Evolutionary conservation across 2,113 vertebrate species (phyloP).

Genomic region (Macrotus californicus): DNA sequence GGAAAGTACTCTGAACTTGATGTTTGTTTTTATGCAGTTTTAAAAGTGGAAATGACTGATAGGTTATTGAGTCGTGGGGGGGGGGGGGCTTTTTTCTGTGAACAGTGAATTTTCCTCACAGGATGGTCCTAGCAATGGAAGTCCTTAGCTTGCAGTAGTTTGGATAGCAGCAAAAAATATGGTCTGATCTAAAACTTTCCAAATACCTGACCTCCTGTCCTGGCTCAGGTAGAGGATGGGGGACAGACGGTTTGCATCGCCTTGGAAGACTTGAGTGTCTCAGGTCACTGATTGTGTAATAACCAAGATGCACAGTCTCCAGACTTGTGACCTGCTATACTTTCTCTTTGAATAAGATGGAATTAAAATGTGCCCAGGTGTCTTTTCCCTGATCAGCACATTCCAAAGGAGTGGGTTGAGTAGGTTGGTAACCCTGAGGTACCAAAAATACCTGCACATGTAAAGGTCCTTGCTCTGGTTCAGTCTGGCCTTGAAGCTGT

Average conservation of each 20-base stretch:
- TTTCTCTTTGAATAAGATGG: neutral
- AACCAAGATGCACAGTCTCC: neutral
- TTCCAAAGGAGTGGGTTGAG: neutral
- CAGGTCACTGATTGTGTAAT: neutral
- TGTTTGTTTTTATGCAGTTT: neutral
- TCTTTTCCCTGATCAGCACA: neutral
- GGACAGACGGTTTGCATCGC: neutral
- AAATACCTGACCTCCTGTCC: neutral
- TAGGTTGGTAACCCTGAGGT: neutral
- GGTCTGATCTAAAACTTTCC: neutral
- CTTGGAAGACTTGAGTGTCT: neutral
- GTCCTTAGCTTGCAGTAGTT: neutral
- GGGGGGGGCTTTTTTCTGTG: neutral
- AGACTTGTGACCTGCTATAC: neutral
- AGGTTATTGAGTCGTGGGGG: neutral
- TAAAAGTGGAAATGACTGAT: neutral
- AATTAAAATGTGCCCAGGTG: neutral
- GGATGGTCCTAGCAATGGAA: neutral
- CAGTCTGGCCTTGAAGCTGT: neutral
- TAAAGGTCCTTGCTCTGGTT: neutral
- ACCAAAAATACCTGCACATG: accelerated
- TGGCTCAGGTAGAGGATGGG: neutral
- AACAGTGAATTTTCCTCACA: neutral
- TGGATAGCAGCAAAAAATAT: neutral
- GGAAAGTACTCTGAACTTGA: neutral